Conservation (phyloP, 2,797 vertebrate genomes). For the Australoheros facetus region DNA sequence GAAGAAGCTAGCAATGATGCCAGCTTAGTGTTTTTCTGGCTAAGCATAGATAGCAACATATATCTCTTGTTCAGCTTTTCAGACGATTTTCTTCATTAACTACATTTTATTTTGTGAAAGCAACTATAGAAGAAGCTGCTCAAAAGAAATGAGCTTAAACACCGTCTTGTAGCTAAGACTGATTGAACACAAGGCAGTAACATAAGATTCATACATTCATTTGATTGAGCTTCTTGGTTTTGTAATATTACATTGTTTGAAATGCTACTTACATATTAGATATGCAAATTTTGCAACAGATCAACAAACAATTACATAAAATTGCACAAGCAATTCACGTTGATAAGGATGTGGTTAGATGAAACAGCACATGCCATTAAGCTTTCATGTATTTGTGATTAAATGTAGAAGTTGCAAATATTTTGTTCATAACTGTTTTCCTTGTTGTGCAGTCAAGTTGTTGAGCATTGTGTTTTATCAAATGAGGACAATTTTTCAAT, state of each 20-base stretch:
- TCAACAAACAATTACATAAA: not conserved
- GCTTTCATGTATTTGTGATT: not conserved
- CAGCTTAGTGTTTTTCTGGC: not conserved
- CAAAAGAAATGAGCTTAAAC: not conserved
- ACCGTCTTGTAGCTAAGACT: not conserved
- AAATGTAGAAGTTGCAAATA: not conserved
- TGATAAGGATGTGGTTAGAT: too few species aligned
- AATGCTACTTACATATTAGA: not conserved
- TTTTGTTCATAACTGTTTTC: not conserved
- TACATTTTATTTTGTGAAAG: not conserved
- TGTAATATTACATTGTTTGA: not conserved
- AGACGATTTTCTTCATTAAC: not conserved
- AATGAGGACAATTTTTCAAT: too few species aligned
- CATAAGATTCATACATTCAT: not conserved
- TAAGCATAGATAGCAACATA: not conserved
- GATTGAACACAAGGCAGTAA: not conserved
- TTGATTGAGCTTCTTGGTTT: not conserved
- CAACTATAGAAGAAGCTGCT: not conserved
- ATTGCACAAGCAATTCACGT: fast-evolving
- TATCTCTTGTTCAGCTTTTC: not conserved
- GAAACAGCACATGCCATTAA: not conserved
- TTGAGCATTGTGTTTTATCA: too few species aligned
- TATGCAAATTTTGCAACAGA: not conserved
- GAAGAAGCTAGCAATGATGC: not conserved
- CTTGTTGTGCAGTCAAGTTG: too few species aligned